Evolutionary conservation across 1,140 invertebrate species (phyloP).

Genomic region (Macrobrachium rosenbergii): DNA sequence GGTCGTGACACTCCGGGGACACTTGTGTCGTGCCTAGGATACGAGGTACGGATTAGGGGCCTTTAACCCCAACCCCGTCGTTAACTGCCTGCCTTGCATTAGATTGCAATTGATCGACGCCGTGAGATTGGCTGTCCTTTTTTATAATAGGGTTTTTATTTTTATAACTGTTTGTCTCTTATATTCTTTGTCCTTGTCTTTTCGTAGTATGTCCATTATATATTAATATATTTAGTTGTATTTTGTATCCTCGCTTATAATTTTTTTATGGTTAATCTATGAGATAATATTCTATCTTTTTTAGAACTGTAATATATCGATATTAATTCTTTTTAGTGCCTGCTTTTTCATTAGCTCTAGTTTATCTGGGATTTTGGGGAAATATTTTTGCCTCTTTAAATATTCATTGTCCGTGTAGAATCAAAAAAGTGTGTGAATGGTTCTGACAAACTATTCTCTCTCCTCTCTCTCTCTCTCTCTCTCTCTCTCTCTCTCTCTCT

Average conservation of each 20-base stretch:
- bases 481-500: background rate
- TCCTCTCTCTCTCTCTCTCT: too few relatives aligned
- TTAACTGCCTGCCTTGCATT: background rate
- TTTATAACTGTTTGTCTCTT: background rate
- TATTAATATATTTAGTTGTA: background rate
- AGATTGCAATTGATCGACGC: constrained; percentile 10
- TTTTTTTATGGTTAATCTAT: too few relatives aligned
- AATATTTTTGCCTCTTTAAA: too few relatives aligned
- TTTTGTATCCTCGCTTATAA: background rate
- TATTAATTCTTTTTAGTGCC: background rate
- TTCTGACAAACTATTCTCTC: too few relatives aligned
- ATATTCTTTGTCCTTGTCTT: background rate
- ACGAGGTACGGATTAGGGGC: constrained; percentile 1
- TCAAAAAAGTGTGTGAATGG: too few relatives aligned
- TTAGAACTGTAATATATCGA: too few relatives aligned
- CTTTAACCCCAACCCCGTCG: background rate
- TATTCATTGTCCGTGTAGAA: too few relatives aligned
- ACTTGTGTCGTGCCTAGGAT: background rate
- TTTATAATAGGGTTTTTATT: background rate
- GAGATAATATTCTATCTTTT: too few relatives aligned
- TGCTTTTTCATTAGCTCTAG: background rate
- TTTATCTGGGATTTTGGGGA: too few relatives aligned
- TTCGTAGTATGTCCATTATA: background rate
- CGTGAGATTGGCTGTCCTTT: background rate
- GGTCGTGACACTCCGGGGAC: background rate